These are phyloP conservation scores for Mylabris sibirica DNA, from an alignment of 2,888 invertebrate genomes.

Conservation along the genomic window DNA sequence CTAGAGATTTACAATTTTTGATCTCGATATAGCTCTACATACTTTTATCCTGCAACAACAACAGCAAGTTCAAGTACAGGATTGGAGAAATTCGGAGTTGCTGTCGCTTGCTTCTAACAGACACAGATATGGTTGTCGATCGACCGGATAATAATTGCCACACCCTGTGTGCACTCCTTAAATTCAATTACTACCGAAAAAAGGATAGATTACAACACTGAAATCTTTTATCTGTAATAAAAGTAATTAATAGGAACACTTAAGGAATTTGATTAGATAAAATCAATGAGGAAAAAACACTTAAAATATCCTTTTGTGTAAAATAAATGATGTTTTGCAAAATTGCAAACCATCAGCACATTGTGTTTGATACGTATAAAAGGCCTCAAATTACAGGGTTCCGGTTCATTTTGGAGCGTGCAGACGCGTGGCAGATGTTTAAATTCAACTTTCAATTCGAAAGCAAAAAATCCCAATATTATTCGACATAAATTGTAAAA, in stretches of 20 bases:
- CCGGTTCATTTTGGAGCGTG: conserved; percentile 31
- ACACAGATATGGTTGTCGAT: conserved; percentile 9
- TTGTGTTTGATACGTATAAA: conserved; percentile 16
- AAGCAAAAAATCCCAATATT: conserved; percentile 21
- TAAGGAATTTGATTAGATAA: conserved; percentile 12
- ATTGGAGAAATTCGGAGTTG: neutral
- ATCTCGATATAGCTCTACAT: too few species aligned
- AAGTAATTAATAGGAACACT: conserved; percentile 1
- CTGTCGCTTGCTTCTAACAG: neutral
- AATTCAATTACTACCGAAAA: neutral
- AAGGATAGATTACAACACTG: neutral
- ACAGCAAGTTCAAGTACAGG: conserved; percentile 1
- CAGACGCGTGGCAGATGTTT: conserved; percentile 43
- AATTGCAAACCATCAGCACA: conserved; percentile 5
- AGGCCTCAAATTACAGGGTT: conserved; percentile 30
- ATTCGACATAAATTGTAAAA: conserved; percentile 13
- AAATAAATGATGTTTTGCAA: neutral
- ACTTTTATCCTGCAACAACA: neutral
- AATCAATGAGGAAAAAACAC: neutral
- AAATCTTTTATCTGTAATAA: neutral
- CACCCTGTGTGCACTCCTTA: conserved; percentile 4
- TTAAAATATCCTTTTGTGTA: neutral
- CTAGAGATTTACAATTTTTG: neutral
- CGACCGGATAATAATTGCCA: neutral
- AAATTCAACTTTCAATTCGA: conserved; percentile 20